phyloP scores from a whole-genome alignment of 2,888 invertebrate genomes.

The Amaurobius ferox region DNA sequence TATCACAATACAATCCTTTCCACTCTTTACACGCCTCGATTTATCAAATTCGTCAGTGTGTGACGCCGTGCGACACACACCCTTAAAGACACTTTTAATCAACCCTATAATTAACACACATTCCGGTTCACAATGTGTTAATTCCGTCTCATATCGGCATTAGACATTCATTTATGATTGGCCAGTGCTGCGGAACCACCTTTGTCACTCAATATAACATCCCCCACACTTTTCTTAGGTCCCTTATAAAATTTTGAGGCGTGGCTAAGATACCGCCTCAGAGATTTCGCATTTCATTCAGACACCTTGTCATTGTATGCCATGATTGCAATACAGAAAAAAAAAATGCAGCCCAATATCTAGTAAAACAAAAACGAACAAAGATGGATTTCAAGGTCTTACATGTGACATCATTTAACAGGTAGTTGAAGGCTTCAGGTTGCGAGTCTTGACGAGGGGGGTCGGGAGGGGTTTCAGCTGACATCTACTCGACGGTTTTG shows the following conservation, averaged over 20 bases:
- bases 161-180: not conserved
- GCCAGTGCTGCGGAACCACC: not conserved
- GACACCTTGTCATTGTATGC: not conserved
- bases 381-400: conserved; percentile 3
- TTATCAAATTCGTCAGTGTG: not conserved
- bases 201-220: not conserved
- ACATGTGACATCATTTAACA: conserved; percentile 3
- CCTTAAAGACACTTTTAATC: not conserved
- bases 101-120: not conserved
- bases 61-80: not conserved
- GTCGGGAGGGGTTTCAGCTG: not conserved
- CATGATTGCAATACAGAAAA: not conserved
- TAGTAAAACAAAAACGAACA: conserved; percentile 1
- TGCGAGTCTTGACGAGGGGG: not conserved
- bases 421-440: not conserved
- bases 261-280: not conserved
- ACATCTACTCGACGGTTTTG: not conserved
- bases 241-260: not conserved
- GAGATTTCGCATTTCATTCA: not conserved
- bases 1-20: too few relatives aligned
- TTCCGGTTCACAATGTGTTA: not conserved
- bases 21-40: not conserved
- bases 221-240: not conserved
- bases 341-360: not conserved
- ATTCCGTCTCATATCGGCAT: conserved; percentile 9